A percentile compares a stretch with the other conserved stretches of the same genome.
Conservation (phyloP, 2,113 vertebrate species). For the Otolemur garnettii region DNA sequence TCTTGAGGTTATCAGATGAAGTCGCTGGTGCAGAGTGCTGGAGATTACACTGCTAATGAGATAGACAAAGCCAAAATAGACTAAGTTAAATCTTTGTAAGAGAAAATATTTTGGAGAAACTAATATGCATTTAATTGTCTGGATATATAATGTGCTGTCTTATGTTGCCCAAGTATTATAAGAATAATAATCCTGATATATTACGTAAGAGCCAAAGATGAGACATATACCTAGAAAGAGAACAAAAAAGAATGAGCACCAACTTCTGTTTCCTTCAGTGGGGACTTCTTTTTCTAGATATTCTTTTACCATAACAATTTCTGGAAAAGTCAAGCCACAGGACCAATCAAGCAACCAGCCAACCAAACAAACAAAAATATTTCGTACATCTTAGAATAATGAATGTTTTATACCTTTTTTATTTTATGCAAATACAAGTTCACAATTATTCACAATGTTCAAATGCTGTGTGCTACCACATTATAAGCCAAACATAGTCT, state of each 20-base stretch:
- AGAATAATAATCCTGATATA: background rate
- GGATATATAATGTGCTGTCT: background rate
- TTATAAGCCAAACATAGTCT: too few relatives aligned
- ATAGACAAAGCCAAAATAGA: background rate
- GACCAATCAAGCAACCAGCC: background rate
- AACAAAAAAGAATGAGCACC: background rate
- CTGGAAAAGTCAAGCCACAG: background rate
- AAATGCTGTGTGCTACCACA: background rate
- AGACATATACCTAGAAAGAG: background rate
- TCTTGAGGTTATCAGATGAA: background rate
- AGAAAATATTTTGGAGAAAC: background rate
- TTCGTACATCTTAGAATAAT: background rate
- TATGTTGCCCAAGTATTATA: background rate
- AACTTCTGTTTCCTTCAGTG: background rate
- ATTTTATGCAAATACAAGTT: background rate
- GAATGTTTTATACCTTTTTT: background rate
- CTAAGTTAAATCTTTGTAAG: background rate
- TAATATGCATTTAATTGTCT: background rate
- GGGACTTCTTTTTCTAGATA: background rate
- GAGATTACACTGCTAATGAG: background rate
- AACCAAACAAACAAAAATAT: background rate
- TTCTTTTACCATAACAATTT: background rate
- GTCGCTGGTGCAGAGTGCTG: too few relatives aligned
- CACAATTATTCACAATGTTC: background rate
- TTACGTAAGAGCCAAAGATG: background rate